Evolutionary conservation across 2,113 vertebrate species (phyloP).

Genomic region (Elaphurus davidianus): DNA sequence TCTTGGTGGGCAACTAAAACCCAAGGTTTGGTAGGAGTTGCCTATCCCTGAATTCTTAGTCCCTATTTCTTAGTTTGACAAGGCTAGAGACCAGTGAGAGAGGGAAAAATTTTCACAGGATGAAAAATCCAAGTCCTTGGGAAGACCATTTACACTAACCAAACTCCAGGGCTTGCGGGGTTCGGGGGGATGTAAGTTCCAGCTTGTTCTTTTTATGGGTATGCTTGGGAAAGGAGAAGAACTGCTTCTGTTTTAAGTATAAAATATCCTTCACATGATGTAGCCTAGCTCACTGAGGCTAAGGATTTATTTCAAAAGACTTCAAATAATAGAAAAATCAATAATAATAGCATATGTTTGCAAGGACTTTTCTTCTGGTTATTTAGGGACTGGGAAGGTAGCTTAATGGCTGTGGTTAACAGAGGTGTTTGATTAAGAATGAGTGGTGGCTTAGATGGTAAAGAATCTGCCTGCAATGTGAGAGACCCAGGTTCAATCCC

Average conservation of each 20-base stretch:
- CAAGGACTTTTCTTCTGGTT: background rate
- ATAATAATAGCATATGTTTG: background rate
- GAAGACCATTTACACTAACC: background rate
- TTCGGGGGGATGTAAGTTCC: background rate
- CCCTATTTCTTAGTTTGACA: background rate
- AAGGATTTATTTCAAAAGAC: background rate
- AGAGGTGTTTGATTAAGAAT: background rate
- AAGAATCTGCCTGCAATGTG: background rate
- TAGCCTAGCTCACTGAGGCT: background rate
- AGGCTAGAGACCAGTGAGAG: background rate
- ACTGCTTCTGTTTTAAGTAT: background rate
- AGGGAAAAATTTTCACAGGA: background rate
- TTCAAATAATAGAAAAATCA: background rate
- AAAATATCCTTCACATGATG: background rate
- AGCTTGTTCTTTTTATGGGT: background rate
- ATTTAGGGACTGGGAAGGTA: background rate
- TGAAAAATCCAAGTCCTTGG: background rate
- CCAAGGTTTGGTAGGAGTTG: background rate
- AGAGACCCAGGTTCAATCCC: background rate
- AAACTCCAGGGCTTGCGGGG: background rate
- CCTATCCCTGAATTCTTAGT: background rate
- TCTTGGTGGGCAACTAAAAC: background rate
- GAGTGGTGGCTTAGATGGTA: background rate
- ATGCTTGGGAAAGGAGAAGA: background rate
- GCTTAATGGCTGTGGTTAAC: background rate